phyloP scores from a whole-genome alignment of 2,113 vertebrate genomes.

The Orthonyx spaldingii region DNA sequence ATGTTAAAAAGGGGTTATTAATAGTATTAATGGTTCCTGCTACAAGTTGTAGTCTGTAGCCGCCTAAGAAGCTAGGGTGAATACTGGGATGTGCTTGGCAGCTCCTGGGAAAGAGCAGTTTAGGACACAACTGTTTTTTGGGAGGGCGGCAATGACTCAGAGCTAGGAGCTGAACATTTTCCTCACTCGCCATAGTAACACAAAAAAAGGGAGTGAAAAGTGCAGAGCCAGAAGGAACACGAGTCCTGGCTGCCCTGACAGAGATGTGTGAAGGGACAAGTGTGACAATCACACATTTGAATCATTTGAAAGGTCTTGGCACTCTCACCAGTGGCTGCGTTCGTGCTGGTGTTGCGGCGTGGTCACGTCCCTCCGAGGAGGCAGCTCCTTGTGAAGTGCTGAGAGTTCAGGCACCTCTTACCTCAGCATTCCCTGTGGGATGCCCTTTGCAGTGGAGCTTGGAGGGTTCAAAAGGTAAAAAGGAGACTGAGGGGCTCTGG shows the following conservation, averaged over 20 bases:
- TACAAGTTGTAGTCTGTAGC: background rate
- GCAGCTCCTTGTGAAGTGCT: background rate
- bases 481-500: rapidly evolving
- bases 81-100: background rate
- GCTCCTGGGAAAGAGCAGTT: background rate
- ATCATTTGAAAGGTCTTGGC: background rate
- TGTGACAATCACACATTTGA: background rate
- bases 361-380: rapidly evolving
- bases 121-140: background rate
- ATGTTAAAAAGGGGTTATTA: background rate
- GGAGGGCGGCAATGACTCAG: background rate
- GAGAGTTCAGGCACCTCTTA: background rate
- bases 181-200: background rate
- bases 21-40: background rate
- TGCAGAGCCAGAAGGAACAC: background rate
- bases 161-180: background rate
- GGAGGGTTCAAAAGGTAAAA: background rate
- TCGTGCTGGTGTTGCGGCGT: rapidly evolving
- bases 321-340: rapidly evolving
- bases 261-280: background rate
- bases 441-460: background rate
- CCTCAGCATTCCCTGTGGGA: background rate
- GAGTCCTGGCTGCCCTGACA: background rate
- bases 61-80: background rate
- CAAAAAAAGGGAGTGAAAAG: background rate